phyloP scores from a whole-genome alignment of 2,888 invertebrate species.

The Eilema griseolum region DNA sequence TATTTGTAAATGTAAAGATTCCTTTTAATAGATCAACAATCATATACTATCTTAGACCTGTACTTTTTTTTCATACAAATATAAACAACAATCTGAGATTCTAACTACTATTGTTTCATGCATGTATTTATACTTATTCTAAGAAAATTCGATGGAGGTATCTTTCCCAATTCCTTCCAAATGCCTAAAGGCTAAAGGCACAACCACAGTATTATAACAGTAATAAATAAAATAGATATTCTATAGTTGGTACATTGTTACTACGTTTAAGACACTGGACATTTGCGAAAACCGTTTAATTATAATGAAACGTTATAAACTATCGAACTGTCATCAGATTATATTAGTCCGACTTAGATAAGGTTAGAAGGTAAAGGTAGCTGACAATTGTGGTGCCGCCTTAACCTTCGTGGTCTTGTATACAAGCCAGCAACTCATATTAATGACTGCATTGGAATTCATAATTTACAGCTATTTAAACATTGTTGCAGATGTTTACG shows the following conservation, averaged over 20 bases:
- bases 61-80: neutral
- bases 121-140: constrained; percentile 4
- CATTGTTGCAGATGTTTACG: too few species aligned
- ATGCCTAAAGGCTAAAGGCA: neutral
- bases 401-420: neutral
- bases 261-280: too few species aligned
- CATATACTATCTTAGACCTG: neutral
- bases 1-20: constrained; percentile 3
- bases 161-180: neutral
- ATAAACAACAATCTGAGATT: neutral
- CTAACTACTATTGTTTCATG: constrained; percentile 1
- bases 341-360: neutral
- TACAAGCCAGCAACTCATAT: neutral
- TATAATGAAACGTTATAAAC: too few species aligned
- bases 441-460: too few species aligned
- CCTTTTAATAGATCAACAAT: constrained; percentile 5
- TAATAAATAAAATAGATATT: neutral
- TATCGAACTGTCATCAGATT: too few species aligned
- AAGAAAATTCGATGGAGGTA: neutral
- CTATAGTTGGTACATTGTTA: too few species aligned
- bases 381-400: neutral
- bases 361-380: neutral
- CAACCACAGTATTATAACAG: neutral
- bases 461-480: too few species aligned
- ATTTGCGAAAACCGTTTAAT: too few species aligned